A percentile compares a stretch with the other conserved stretches of the same genome.
These are phyloP conservation scores for Orthonevra nobilis DNA, from an alignment of 2,888 invertebrate species.

Conservation along the genomic window DNA sequence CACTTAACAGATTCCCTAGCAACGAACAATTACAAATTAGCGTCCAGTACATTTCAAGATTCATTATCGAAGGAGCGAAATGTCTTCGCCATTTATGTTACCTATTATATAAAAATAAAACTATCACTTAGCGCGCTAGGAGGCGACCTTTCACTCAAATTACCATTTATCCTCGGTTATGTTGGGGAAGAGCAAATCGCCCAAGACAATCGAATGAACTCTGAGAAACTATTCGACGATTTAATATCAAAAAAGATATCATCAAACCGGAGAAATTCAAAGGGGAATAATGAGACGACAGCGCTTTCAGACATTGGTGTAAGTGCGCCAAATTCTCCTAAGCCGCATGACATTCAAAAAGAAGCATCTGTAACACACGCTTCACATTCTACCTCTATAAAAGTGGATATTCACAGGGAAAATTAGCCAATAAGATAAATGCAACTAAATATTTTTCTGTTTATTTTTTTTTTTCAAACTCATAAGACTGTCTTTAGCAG, in stretches of 20 bases:
- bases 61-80: conserved; percentile 80
- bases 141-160: conserved; percentile 87
- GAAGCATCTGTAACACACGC: background rate
- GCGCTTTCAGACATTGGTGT: background rate
- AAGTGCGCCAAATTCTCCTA: conserved; percentile 17
- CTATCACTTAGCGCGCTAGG: conserved; percentile 88
- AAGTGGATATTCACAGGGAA: conserved; percentile 67
- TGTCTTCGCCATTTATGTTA: conserved; percentile 92
- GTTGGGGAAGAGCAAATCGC: conserved; percentile 57
- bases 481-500: conserved; percentile 59
- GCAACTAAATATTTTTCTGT: conserved; percentile 3
- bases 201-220: conserved; percentile 31
- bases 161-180: conserved; percentile 89
- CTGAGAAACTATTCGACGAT: conserved; percentile 38
- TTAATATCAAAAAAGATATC: conserved; percentile 31
- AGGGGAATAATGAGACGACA: conserved; percentile 7
- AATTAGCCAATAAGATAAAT: conserved; percentile 29
- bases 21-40: conserved; percentile 72
- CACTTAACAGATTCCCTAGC: conserved; percentile 58
- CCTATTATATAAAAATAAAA: conserved; percentile 92
- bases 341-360: conserved; percentile 14
- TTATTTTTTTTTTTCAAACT: conserved; percentile 34
- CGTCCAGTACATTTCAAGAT: conserved; percentile 73
- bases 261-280: conserved; percentile 34
- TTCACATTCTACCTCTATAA: conserved; percentile 50